These are phyloP conservation scores for Barnardius zonarius DNA, from an alignment of 2,113 vertebrate genomes.

Conservation along the genomic window DNA sequence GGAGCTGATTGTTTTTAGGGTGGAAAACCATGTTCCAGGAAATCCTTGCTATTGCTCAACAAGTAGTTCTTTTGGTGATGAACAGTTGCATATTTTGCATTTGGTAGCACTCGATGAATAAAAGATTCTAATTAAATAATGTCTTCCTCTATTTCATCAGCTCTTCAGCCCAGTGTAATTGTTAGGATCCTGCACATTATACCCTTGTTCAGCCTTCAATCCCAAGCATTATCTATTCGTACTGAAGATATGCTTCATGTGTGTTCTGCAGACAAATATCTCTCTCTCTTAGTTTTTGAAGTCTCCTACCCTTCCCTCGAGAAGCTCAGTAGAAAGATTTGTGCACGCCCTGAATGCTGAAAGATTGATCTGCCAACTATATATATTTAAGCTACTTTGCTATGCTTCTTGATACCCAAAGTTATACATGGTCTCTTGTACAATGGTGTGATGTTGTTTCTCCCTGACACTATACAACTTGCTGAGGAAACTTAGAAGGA, in stretches of 20 bases:
- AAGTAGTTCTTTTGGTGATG: neutral
- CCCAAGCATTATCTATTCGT: neutral
- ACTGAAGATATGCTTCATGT: neutral
- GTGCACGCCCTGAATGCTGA: rapidly evolving
- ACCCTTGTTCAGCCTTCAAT: neutral
- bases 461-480: neutral
- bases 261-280: neutral
- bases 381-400: neutral
- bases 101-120: neutral
- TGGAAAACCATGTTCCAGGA: neutral
- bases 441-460: neutral
- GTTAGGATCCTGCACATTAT: neutral
- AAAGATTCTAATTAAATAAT: neutral
- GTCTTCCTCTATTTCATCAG: neutral
- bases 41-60: neutral
- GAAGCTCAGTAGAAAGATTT: neutral
- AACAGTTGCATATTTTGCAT: neutral
- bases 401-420: neutral
- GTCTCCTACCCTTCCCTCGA: neutral
- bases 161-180: neutral
- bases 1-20: neutral
- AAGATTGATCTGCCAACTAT: neutral
- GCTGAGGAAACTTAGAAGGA: too few species aligned
- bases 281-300: neutral
- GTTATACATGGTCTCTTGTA: neutral